Evolutionary conservation across 2,888 invertebrate genomes (phyloP).

Genomic region (Stictocephala bisonia): DNA sequence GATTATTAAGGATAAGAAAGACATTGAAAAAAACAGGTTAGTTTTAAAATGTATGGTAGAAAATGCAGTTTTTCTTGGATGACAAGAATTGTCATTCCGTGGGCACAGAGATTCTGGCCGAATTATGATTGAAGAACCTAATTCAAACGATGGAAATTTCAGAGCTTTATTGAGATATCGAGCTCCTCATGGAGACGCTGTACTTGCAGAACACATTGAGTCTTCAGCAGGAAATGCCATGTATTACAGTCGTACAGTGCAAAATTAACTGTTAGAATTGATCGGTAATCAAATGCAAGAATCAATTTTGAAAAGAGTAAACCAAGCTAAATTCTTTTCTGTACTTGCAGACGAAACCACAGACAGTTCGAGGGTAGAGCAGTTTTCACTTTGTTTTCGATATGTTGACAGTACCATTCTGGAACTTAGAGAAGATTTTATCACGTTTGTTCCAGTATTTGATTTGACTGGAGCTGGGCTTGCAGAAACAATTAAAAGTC

Average conservation of each 20-base stretch:
- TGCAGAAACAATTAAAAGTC: no score
- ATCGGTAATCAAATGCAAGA: no score
- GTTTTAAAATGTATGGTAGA: neutral
- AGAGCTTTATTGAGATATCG: no score
- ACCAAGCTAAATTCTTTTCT: neutral
- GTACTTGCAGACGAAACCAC: neutral
- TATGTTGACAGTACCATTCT: neutral
- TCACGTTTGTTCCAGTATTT: neutral
- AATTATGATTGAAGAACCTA: neutral
- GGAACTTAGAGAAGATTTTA: neutral
- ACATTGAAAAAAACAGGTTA: neutral
- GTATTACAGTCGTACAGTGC: neutral
- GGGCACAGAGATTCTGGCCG: neutral
- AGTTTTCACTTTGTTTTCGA: neutral
- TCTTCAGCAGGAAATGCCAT: neutral
- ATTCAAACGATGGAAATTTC: neutral
- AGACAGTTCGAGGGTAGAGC: neutral
- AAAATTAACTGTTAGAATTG: no score
- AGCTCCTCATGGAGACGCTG: neutral
- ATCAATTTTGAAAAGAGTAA: no score
- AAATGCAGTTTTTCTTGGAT: neutral
- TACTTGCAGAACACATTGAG: neutral
- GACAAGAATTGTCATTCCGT: neutral
- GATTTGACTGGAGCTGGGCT: neutral
- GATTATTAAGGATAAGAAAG: neutral